A percentile compares a stretch with the other conserved stretches of the same genome.
These are phyloP conservation scores for Eupithecia abbreviata DNA, from an alignment of 2,888 invertebrate genomes.

Conservation along the genomic window DNA sequence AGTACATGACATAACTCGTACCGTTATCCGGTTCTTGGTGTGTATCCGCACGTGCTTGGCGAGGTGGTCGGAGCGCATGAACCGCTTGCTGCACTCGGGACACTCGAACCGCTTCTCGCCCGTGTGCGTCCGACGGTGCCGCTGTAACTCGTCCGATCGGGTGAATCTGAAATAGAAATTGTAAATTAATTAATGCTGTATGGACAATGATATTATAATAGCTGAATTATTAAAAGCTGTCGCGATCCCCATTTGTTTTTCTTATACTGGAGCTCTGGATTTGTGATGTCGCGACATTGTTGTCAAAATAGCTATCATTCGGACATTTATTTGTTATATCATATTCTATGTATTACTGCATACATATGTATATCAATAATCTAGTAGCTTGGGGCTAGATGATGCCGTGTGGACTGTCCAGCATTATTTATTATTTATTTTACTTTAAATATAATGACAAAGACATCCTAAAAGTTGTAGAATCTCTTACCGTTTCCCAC, in stretches of 20 bases:
- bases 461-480: background rate
- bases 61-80: constrained; percentile 95
- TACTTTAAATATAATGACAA: background rate
- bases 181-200: background rate
- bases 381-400: no score
- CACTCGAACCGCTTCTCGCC: constrained; percentile 96
- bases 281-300: background rate
- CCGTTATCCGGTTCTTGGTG: constrained; percentile 79
- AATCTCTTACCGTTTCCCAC: constrained; percentile 89
- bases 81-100: constrained; percentile 93
- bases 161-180: constrained; percentile 79
- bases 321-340: background rate
- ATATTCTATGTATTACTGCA: no score
- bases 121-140: constrained; percentile 95
- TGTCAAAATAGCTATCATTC: background rate
- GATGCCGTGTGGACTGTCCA: no score
- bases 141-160: constrained; percentile 87
- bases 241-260: no score
- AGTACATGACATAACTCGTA: constrained; percentile 36
- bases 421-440: no score
- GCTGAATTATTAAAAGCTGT: no score
- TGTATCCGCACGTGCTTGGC: constrained; percentile 96
- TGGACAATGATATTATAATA: background rate
- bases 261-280: no score
- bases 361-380: no score